phyloP scores from a whole-genome alignment of 1,140 invertebrate genomes.

The Drosophila pseudoobscura region DNA sequence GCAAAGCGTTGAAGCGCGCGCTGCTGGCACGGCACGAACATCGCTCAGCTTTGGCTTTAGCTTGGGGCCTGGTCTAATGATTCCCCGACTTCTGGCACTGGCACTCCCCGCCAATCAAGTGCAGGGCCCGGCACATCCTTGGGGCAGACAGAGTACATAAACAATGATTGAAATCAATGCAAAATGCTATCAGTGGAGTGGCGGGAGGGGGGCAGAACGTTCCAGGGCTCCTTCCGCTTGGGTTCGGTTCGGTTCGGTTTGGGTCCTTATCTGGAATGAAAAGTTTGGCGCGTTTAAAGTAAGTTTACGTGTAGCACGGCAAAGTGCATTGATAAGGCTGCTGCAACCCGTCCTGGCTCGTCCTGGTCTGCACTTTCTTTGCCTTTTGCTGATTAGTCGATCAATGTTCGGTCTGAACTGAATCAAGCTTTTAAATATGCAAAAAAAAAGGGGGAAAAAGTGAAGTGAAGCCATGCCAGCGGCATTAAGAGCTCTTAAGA shows the following conservation, averaged over 20 bases:
- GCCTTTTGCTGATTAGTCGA: constrained; percentile 67
- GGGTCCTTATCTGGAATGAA: constrained; percentile 52
- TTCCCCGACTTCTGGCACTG: constrained; percentile 21
- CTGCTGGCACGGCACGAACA: constrained; percentile 56
- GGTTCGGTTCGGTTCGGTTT: constrained; percentile 24
- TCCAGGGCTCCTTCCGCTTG: constrained; percentile 7
- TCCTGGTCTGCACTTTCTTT: constrained; percentile 41
- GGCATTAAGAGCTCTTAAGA: constrained; percentile 64
- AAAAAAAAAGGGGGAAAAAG: constrained; percentile 38
- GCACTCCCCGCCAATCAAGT: constrained; percentile 28
- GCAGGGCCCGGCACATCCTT: constrained; percentile 41
- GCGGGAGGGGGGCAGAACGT: background rate
- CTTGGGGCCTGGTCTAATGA: constrained; percentile 56
- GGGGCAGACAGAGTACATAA: constrained; percentile 60
- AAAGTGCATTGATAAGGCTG: constrained; percentile 76
- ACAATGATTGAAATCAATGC: constrained; percentile 76
- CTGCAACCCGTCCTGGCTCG: background rate
- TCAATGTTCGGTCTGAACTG: constrained; percentile 55
- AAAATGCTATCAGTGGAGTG: constrained; percentile 20
- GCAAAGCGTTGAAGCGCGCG: constrained; percentile 71
- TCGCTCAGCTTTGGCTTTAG: constrained; percentile 23
- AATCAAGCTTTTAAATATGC: constrained; percentile 75
- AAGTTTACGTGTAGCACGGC: constrained; percentile 77
- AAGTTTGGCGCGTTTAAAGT: constrained; percentile 75
- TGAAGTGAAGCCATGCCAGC: constrained; percentile 15